Conservation (phyloP, 2,888 invertebrate genomes). For the Eupithecia vulgata region DNA sequence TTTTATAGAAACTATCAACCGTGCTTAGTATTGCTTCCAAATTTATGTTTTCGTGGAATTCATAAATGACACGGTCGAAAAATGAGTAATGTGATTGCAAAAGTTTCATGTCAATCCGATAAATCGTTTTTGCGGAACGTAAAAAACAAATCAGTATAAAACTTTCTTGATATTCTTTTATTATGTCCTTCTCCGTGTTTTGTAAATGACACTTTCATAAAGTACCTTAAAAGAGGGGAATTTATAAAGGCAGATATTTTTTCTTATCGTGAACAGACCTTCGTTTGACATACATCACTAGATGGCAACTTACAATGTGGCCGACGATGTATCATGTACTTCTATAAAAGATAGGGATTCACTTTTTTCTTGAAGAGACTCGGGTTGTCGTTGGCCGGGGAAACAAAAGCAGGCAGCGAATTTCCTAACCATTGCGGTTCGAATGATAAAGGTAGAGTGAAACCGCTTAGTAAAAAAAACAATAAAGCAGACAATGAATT, state of each 20-base stretch:
- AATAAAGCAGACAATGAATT: not conserved
- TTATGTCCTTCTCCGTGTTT: conserved; percentile 6
- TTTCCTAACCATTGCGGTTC: not conserved
- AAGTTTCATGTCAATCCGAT: conserved; percentile 29
- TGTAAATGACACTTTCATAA: not conserved
- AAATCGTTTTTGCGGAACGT: conserved; percentile 27
- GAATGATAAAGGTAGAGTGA: not conserved
- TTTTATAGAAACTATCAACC: not conserved
- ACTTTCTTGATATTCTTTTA: conserved; percentile 17
- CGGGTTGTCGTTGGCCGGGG: not conserved
- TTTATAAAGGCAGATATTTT: not conserved
- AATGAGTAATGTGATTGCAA: conserved; percentile 32
- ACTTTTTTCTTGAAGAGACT: not conserved
- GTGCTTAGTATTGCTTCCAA: not conserved
- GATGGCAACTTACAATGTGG: too few species aligned
- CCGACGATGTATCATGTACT: too few species aligned
- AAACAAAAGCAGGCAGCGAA: not conserved
- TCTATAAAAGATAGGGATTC: too few species aligned
- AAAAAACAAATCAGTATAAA: conserved; percentile 29
- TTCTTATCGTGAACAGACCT: too few species aligned
- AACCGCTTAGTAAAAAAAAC: not conserved
- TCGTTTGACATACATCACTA: too few species aligned
- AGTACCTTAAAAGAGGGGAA: not conserved
- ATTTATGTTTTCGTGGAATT: not conserved
- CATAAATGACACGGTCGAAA: conserved; percentile 14